Conservation (phyloP, 2,888 invertebrate genomes). For the Diadegma fenestrale region DNA sequence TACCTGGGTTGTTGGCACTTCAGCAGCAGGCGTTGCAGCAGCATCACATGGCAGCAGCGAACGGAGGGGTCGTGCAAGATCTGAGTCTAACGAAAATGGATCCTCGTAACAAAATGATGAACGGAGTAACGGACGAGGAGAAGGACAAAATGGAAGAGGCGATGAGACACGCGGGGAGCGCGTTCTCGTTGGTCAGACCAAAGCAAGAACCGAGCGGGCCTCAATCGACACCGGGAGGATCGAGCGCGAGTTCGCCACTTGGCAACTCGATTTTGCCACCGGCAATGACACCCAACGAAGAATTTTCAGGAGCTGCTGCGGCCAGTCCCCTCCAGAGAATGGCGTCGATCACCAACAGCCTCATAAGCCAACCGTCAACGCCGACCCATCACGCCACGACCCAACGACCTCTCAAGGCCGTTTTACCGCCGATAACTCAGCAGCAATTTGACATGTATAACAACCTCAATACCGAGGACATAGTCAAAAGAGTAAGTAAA, state of each 20-base stretch:
- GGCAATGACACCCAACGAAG: constrained; percentile 92
- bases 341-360: constrained; percentile 98
- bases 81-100: constrained; percentile 91
- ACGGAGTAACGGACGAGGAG: constrained; percentile 89
- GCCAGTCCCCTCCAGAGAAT: constrained; percentile 98
- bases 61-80: constrained; percentile 89
- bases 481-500: constrained; percentile 92
- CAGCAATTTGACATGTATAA: constrained; percentile 99
- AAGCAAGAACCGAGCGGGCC: constrained; percentile 91
- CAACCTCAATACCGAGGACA: constrained; percentile 98
- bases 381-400: constrained; percentile 94
- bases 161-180: constrained; percentile 92
- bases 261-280: constrained; percentile 95
- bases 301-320: constrained; percentile 92
- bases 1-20: constrained; percentile 90
- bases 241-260: constrained; percentile 93
- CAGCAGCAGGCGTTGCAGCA: constrained; percentile 90
- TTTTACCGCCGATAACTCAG: constrained; percentile 98
- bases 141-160: constrained; percentile 90
- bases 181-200: constrained; percentile 95
- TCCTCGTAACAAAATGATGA: constrained; percentile 86
- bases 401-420: constrained; percentile 97
- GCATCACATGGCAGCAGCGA: constrained; percentile 83
- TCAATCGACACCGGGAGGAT: constrained; percentile 89
- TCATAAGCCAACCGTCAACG: constrained; percentile 95